Percentiles rank a stretch among this genome's conserved stretches.
phyloP scores from a whole-genome alignment of 2,113 vertebrate genomes.

The Cyanoderma ruficeps region DNA sequence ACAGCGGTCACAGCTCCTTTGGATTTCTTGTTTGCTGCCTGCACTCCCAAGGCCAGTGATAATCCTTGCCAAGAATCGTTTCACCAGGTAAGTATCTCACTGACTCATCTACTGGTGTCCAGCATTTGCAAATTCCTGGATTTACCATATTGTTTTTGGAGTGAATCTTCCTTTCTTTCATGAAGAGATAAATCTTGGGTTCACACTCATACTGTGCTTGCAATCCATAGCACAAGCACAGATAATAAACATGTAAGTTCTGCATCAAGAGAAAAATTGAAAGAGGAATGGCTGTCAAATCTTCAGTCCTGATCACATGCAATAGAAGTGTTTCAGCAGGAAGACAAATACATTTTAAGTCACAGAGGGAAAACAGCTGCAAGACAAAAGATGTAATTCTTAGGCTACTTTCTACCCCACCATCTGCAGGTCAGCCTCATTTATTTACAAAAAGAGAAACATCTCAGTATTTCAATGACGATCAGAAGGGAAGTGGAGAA shows the following conservation, averaged over 20 bases:
- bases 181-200: not conserved
- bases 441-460: slow-evolving; percentile 19
- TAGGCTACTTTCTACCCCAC: not conserved
- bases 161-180: not conserved
- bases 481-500: not conserved
- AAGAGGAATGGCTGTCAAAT: not conserved
- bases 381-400: not conserved
- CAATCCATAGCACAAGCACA: not conserved
- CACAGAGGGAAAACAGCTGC: not conserved
- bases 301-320: not conserved
- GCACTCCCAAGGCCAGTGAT: not conserved
- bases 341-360: slow-evolving; percentile 3
- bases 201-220: not conserved
- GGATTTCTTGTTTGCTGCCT: not conserved
- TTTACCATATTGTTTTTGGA: not conserved
- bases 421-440: not conserved
- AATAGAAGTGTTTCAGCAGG: not conserved
- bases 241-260: not conserved
- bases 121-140: not conserved
- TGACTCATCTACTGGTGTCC: not conserved
- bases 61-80: not conserved
- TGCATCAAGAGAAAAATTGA: not conserved
- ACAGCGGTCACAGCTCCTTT: rapidly evolving
- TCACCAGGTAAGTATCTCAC: not conserved
- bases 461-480: not conserved